Evolutionary conservation across 2,797 vertebrate species (phyloP), one percentile per base, ranked within the genome.

Genomic region (Limnodromus scolopaceus): DNA sequence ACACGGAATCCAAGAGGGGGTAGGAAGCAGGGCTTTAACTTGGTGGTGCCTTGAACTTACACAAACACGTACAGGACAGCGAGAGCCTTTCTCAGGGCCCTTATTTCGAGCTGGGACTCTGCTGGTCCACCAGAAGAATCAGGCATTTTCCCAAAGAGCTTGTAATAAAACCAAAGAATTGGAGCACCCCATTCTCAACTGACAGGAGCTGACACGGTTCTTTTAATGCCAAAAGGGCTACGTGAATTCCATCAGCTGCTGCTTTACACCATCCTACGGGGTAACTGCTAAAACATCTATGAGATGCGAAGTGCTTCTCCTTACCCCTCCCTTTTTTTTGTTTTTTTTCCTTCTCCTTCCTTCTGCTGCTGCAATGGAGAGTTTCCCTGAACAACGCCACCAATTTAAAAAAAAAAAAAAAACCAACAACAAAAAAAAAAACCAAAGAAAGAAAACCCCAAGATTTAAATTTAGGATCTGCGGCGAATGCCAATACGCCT

Each of bases 391-490:
- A 24, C 24, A 81, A 66, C 0, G 0, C 16, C 54, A 66, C 32
- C 4, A 0, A 51, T 30, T 58, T 11, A 24, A 72, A 82, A 81
- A 34, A 23, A 60, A 55, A 10, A 34, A 51, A 27, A 28, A 10
- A 4, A n/a, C n/a, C n/a, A n/a, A n/a, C n/a, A n/a, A n/a, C n/a
- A n/a, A 78, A 78, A 34, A 13, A 57, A 54, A 9, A 20, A 49
- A 15, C 16, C 43, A 80, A 76, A 86, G 66, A 65, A 69, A 93
- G 70, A 87, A 95, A 88, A 27, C 22, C 43, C 32, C 54, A 45
- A 86, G 72, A 86, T 87, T 86, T 84, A 63, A 82, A 93, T 64
- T 60, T n/a, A 70, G 85, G 66, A 46, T 53, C 79, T 54, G 87
- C 82, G 10, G 27, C 7, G 54, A 88, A 78, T 17, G 61, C 83